These are phyloP conservation scores for Spinus olivaceus DNA, from an alignment of 2,797 vertebrate species.

Conservation along the genomic window DNA sequence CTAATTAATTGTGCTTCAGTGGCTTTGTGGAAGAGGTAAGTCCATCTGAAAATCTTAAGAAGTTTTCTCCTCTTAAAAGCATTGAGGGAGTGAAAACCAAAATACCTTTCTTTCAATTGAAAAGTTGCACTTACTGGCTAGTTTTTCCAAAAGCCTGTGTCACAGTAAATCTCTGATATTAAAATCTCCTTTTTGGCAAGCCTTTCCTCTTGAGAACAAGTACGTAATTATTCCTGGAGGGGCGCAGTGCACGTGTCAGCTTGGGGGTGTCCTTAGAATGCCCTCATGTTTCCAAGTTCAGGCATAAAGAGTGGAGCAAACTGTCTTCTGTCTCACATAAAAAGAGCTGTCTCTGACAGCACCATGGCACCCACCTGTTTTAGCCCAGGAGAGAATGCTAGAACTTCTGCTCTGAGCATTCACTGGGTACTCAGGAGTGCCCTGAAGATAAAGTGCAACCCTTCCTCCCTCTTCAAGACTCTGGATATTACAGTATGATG, in stretches of 20 bases:
- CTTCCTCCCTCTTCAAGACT: neutral
- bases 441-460: neutral
- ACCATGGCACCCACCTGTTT: fast-evolving
- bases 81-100: neutral
- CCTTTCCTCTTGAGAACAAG: neutral
- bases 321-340: neutral
- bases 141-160: neutral
- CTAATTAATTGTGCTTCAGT: neutral
- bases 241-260: neutral
- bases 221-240: neutral
- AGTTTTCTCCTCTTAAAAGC: neutral
- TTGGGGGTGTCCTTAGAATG: neutral
- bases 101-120: neutral
- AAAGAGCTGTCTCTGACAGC: neutral
- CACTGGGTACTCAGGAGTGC: neutral
- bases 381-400: neutral
- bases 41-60: neutral
- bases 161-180: neutral
- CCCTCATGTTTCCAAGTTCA: neutral
- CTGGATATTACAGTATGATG: neutral
- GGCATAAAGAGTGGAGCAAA: neutral
- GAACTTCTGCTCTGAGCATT: neutral
- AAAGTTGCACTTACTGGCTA: neutral
- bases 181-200: neutral
- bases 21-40: neutral